Percentiles rank a stretch among this genome's conserved stretches.
Conservation (phyloP, 2,888 invertebrate genomes). For the Brachyopa scutellaris region DNA sequence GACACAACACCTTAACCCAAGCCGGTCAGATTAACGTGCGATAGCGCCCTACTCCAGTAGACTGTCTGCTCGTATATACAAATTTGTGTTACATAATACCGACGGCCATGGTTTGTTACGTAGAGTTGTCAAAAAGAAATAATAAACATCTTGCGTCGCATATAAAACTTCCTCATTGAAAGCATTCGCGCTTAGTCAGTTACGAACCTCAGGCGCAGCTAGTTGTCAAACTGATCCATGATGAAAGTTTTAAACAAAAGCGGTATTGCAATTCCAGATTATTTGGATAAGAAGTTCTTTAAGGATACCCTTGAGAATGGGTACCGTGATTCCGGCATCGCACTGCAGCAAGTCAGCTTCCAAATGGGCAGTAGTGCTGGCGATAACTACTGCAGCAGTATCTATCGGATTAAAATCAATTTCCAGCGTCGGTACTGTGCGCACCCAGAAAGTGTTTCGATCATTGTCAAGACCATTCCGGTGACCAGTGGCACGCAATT, state of each 20-base stretch:
- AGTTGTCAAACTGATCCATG: not conserved
- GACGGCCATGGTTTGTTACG: too few species aligned
- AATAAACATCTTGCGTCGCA: not conserved
- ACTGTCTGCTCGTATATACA: too few species aligned
- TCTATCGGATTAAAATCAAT: slow-evolving; percentile 76
- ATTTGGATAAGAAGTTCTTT: slow-evolving; percentile 76
- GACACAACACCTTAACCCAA: too few species aligned
- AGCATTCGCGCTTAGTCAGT: slow-evolving; percentile 5
- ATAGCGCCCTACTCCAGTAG: not conserved
- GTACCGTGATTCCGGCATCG: slow-evolving; percentile 74
- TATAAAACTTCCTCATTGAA: not conserved
- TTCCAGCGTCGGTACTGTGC: slow-evolving; percentile 65
- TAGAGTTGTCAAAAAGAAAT: not conserved
- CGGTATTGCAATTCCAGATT: slow-evolving; percentile 74
- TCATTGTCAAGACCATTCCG: slow-evolving; percentile 80
- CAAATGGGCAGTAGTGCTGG: slow-evolving; percentile 78
- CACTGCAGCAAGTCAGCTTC: slow-evolving; percentile 75
- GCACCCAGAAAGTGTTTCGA: slow-evolving; percentile 55
- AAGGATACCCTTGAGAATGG: slow-evolving; percentile 77
- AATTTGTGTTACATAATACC: slow-evolving; percentile 3
- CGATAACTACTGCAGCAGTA: slow-evolving; percentile 79
- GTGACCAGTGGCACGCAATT: slow-evolving; percentile 76
- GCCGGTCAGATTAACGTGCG: too few species aligned
- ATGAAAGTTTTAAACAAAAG: slow-evolving; percentile 32
- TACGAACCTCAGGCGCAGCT: not conserved